Evolutionary conservation across 1,140 invertebrate genomes (phyloP).

Genomic region (Scaptomyza graminum): DNA sequence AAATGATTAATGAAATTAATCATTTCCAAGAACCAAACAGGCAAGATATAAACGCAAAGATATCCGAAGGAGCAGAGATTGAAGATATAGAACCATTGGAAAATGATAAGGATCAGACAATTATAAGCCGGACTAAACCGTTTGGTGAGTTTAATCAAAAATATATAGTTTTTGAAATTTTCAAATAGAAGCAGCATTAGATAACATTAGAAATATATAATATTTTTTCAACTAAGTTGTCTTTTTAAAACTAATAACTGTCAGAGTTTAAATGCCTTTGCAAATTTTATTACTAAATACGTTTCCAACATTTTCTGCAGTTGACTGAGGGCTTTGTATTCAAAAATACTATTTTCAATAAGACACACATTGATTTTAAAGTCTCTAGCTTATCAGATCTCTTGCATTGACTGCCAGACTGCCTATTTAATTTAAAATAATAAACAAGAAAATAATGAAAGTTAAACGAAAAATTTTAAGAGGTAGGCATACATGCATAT

Average conservation of each 20-base stretch:
- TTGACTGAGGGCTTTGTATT: no score
- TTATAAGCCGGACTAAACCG: slow-evolving; percentile 12
- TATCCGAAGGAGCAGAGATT: slow-evolving; percentile 20
- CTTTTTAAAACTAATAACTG: neutral
- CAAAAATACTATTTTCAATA: no score
- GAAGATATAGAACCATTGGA: slow-evolving; percentile 21
- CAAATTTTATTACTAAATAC: neutral
- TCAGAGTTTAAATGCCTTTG: no score
- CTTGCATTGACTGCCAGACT: neutral
- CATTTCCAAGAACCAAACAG: slow-evolving; percentile 35
- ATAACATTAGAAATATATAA: no score
- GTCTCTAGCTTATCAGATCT: neutral
- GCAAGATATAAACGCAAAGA: slow-evolving; percentile 14
- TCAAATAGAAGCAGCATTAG: no score
- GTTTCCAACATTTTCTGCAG: no score
- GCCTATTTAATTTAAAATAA: neutral
- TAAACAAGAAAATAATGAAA: neutral
- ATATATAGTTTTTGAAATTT: no score
- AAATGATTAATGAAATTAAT: slow-evolving; percentile 62
- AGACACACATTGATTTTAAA: neutral
- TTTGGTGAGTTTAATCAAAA: slow-evolving; percentile 31
- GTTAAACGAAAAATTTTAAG: no score
- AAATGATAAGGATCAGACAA: slow-evolving; percentile 17
- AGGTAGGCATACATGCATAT: neutral
- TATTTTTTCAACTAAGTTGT: neutral